Evolutionary conservation across 2,797 vertebrate genomes (phyloP).

Genomic region (Euphonia xanthogaster): DNA sequence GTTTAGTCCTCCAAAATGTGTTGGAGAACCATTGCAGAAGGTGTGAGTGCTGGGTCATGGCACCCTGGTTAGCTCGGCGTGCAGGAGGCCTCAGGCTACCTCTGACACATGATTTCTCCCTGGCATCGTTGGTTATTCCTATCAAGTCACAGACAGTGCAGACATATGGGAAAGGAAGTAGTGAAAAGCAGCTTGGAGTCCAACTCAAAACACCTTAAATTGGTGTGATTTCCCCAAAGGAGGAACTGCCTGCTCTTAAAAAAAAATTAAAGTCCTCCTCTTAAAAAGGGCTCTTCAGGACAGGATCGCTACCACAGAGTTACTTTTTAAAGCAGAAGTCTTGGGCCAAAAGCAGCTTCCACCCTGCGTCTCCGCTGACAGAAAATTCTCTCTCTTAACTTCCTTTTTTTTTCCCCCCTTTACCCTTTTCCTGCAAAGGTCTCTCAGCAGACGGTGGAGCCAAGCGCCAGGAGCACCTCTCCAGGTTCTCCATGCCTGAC

Average conservation of each 20-base stretch:
- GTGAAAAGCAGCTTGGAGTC: constrained; percentile 35
- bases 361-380: neutral
- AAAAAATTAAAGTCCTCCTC: neutral
- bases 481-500: constrained; percentile 98
- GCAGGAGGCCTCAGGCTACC: constrained; percentile 44
- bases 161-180: constrained; percentile 46
- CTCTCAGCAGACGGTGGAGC: constrained; percentile 87
- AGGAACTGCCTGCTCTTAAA: constrained; percentile 4
- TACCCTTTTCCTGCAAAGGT: constrained; percentile 71
- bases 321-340: neutral
- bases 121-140: constrained; percentile 28
- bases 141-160: neutral
- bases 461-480: constrained; percentile 93
- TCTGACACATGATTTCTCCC: neutral
- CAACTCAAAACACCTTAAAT: constrained; percentile 42
- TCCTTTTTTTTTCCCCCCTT: neutral
- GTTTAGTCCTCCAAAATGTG: neutral
- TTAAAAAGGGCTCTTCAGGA: constrained; percentile 30
- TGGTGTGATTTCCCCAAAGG: constrained; percentile 44
- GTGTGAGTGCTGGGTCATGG: constrained; percentile 26
- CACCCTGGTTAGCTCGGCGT: neutral
- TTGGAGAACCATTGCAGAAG: neutral
- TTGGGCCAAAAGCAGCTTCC: neutral
- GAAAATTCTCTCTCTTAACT: neutral
- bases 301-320: neutral